These are phyloP conservation scores for Incurvaria masculella DNA, from an alignment of 2,888 invertebrate species.

Conservation along the genomic window DNA sequence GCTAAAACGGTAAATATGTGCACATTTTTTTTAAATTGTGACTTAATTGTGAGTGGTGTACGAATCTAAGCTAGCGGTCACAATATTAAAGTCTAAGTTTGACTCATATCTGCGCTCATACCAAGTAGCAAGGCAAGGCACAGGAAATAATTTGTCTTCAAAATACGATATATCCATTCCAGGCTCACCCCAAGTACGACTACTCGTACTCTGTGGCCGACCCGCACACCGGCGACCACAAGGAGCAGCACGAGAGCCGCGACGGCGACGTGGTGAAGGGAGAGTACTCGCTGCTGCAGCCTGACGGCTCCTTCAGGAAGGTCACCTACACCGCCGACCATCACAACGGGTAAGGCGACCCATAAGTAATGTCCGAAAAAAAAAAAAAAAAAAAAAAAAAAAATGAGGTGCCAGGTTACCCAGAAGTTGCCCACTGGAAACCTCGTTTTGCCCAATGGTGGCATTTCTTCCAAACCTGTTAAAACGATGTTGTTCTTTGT, in stretches of 20 bases:
- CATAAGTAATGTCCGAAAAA: too few relatives aligned
- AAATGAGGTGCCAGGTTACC: too few relatives aligned
- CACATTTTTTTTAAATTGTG: too few relatives aligned
- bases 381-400: too few relatives aligned
- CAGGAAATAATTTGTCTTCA: neutral
- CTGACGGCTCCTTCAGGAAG: constrained; percentile 57
- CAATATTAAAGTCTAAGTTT: neutral
- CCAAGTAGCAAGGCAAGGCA: neutral
- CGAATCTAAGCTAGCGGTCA: too few relatives aligned
- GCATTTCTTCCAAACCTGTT: neutral
- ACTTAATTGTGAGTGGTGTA: too few relatives aligned
- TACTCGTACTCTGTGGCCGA: constrained; percentile 59
- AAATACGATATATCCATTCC: constrained; percentile 11
- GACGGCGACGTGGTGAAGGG: constrained; percentile 59
- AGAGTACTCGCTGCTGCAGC: constrained; percentile 54
- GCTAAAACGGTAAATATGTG: too few relatives aligned
- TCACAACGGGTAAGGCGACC: constrained; percentile 46
- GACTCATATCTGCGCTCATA: neutral
- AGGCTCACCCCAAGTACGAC: constrained; percentile 51
- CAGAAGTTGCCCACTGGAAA: neutral
- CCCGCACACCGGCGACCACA: constrained; percentile 59
- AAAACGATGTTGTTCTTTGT: neutral
- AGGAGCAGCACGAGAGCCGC: constrained; percentile 53
- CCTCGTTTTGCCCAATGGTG: neutral
- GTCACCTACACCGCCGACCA: constrained; percentile 58